These are phyloP conservation scores for Meghimatium bilineatum DNA, from an alignment of 2,888 invertebrate genomes.

Conservation along the genomic window DNA sequence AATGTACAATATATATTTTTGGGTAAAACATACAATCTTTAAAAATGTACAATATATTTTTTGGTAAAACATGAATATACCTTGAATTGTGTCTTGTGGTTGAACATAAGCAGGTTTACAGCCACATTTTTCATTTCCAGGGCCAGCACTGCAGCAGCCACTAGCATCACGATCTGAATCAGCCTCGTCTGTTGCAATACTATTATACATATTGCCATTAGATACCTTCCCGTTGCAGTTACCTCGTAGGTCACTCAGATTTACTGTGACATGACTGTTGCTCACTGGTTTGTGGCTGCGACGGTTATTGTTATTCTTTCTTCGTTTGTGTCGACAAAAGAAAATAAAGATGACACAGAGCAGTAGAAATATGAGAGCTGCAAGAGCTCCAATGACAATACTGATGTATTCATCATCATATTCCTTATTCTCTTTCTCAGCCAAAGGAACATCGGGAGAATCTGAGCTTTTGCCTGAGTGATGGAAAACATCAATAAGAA, in stretches of 20 bases:
- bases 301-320: constrained; percentile 71
- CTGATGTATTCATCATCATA: constrained; percentile 69
- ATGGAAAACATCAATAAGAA: too few relatives aligned
- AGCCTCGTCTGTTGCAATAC: constrained; percentile 75
- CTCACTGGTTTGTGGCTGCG: constrained; percentile 67
- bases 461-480: constrained; percentile 32
- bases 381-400: constrained; percentile 79
- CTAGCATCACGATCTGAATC: constrained; percentile 72
- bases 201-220: constrained; percentile 78
- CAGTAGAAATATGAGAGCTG: constrained; percentile 83
- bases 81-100: constrained; percentile 71
- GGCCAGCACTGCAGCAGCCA: constrained; percentile 22
- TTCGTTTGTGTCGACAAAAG: constrained; percentile 77
- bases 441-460: constrained; percentile 46
- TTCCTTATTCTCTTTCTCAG: constrained; percentile 55
- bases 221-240: constrained; percentile 71
- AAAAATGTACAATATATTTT: too few relatives aligned
- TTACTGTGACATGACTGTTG: constrained; percentile 80
- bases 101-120: constrained; percentile 63
- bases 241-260: constrained; percentile 81
- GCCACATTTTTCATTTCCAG: constrained; percentile 44
- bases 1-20: too few relatives aligned
- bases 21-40: too few relatives aligned
- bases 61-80: too few relatives aligned
- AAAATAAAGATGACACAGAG: constrained; percentile 85